These are phyloP conservation scores for Halictus rubicundus DNA, from an alignment of 1,140 invertebrate species.

Conservation along the genomic window DNA sequence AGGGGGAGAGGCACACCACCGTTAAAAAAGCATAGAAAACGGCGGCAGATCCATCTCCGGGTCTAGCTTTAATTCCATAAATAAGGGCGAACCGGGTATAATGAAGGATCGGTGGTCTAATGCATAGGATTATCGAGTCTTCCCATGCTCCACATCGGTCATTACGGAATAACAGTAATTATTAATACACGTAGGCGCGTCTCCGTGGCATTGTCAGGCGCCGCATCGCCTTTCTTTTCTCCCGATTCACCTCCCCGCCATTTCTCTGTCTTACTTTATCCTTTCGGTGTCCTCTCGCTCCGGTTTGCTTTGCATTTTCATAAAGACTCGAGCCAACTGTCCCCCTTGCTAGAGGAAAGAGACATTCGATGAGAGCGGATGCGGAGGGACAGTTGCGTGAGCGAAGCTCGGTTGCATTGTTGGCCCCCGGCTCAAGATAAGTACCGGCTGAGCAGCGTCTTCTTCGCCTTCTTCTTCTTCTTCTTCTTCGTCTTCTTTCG, in stretches of 20 bases:
- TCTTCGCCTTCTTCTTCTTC: background rate
- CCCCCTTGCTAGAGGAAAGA: constrained; percentile 43
- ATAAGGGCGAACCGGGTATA: constrained; percentile 71
- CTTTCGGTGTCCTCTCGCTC: background rate
- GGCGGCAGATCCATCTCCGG: constrained; percentile 69
- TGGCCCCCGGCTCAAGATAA: constrained; percentile 64
- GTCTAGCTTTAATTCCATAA: constrained; percentile 72
- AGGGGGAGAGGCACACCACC: constrained; percentile 44
- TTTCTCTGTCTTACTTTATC: background rate
- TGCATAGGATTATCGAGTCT: constrained; percentile 80
- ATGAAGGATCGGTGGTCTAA: constrained; percentile 76
- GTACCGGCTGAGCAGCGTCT: constrained; percentile 57
- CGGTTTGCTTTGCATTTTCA: constrained; percentile 25
- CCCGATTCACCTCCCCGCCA: background rate
- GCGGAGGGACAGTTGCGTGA: constrained; percentile 79
- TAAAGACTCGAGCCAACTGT: constrained; percentile 22
- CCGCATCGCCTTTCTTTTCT: constrained; percentile 53
- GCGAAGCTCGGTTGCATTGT: constrained; percentile 71
- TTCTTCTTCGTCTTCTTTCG: background rate
- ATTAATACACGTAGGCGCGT: constrained; percentile 73
- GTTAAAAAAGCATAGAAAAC: constrained; percentile 68
- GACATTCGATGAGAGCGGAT: constrained; percentile 80
- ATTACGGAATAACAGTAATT: constrained; percentile 80
- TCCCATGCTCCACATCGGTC: constrained; percentile 79
- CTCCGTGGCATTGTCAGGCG: constrained; percentile 71